Evolutionary conservation across 2,888 invertebrate species (phyloP), one percentile per base, ranked within the genome.

Genomic region (Merodon equestris): DNA sequence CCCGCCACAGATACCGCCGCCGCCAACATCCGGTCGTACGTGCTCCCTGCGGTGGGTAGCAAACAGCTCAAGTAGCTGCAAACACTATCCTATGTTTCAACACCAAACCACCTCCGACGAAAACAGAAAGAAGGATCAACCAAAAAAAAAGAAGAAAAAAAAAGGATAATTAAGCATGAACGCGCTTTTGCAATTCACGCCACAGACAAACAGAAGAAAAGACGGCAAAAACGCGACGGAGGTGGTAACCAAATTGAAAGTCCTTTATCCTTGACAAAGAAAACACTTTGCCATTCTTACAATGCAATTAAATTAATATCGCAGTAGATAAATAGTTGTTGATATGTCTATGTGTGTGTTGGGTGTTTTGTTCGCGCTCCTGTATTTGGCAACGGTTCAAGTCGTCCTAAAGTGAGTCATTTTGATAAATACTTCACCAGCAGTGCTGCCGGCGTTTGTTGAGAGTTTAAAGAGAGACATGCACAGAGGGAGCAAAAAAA

Each of bases 281-380:
- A 79, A 79, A 79, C 79, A 79, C 79, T 79, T 79, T 79, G 68
- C 74, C 56, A 74, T 74, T 79, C 68, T 79, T 64, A 70, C 79
- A 74, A 74, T 74, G 79, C 79, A 79, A 79, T 79, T 79, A 79
- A 79, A 79, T 79, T 79, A 79, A 79, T 79, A 79, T 79, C 74
- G 50, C 64, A 53, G 74, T 40, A 77, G 79, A 79, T 79, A 79
- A 79, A 74, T 79, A 64, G 44, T 64, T 58, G 63, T 54, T n/a
- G n/a, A n/a, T n/a, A n/a, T n/a, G n/a, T 27, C 27, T 27, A 7
- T 27, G 27, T 27, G 27, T 68, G 58, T 45, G 61, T 38, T 27
- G 40, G 54, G 54, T 10, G 48, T 34, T 40, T 13, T 53, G 15
- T 58, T 54, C 56, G 58, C 60, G 45, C 47, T 42, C 7, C 77